Base-by-base conservation (phyloP, 2,113 vertebrate species). In the Gobius niger region DNA sequence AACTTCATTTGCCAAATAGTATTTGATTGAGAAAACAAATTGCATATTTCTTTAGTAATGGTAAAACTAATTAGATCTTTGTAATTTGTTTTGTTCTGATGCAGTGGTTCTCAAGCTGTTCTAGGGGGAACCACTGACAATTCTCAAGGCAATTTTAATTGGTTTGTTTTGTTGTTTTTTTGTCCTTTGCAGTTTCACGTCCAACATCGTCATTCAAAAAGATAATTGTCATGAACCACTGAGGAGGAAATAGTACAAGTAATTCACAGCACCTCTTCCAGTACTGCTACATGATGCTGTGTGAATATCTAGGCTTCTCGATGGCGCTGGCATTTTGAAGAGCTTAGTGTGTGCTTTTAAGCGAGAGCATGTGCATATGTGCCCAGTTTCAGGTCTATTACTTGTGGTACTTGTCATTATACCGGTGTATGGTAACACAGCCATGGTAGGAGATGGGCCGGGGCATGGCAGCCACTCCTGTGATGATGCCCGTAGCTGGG, bases 381-480 rank as follows among this genome's bases (percentile, higher is more conserved):
- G 61, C 53, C 40, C n/a, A 6, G 13, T 56, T 67, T 75, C 10
- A 53, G 50, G 75, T 34, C 94, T 90, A 98, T 46, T 92, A 89
- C 88, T 90, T 96, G 87, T 94, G 95, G 91, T 93, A 93, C 82
- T 97, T 98, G 80, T 99, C 97, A 56, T 95, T 98, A 83, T 96
- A 98, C 88, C 98, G 95, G 79, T 99, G 97, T 77, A 99, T 97
- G 67, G 98, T 98, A 70, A 99, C 98, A 70, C 98, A 99, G 87
- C 98, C 98, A 0, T 99, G 98, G 70, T 99, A 99, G 0, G 96
- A 98, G 87, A 99, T 96, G 53, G 97, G 95, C 68, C 98, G 92
- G 10, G 96, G 97, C 98, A 99, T 99, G 59, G 96, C 95, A 13
- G 96, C 95, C 44, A 96, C 95, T 15, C 97, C 95, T 0, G 96